These are phyloP conservation scores for Ridgeia piscesae DNA, from an alignment of 1,140 invertebrate genomes.

Conservation along the genomic window DNA sequence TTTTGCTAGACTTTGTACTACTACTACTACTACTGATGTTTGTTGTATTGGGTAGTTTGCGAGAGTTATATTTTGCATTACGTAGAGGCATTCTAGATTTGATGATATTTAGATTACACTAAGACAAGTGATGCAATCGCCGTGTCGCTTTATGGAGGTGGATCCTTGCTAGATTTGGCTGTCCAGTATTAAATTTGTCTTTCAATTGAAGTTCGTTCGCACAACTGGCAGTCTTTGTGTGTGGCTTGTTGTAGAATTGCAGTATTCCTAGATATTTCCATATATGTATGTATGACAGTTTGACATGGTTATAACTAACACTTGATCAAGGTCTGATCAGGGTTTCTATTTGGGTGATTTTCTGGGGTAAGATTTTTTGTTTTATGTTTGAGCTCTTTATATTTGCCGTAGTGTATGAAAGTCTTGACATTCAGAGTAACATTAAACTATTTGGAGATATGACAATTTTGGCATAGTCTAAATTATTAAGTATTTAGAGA, in stretches of 20 bases:
- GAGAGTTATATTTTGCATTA: conserved; percentile 6
- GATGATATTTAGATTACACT: not conserved
- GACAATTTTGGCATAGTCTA: not conserved
- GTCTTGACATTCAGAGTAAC: not conserved
- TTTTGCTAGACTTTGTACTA: not conserved
- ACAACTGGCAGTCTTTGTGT: not conserved
- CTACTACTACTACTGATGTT: not conserved
- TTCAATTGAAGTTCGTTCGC: not conserved
- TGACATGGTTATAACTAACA: not conserved
- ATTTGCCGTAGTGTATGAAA: not conserved
- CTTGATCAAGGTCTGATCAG: not conserved
- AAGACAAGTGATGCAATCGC: not conserved
- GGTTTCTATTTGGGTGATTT: not conserved
- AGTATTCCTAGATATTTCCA: conserved; percentile 6
- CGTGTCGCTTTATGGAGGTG: not conserved
- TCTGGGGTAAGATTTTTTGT: not conserved
- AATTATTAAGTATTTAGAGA: not conserved
- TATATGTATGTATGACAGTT: not conserved
- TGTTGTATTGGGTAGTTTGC: not conserved
- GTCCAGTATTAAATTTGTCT: not conserved
- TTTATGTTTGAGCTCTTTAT: not conserved
- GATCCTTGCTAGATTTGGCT: not conserved
- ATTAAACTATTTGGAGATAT: not conserved
- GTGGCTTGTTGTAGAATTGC: not conserved
- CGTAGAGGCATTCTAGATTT: not conserved